phyloP scores from a whole-genome alignment of 1,140 invertebrate species.

The Ceratosolen solmsi region DNA sequence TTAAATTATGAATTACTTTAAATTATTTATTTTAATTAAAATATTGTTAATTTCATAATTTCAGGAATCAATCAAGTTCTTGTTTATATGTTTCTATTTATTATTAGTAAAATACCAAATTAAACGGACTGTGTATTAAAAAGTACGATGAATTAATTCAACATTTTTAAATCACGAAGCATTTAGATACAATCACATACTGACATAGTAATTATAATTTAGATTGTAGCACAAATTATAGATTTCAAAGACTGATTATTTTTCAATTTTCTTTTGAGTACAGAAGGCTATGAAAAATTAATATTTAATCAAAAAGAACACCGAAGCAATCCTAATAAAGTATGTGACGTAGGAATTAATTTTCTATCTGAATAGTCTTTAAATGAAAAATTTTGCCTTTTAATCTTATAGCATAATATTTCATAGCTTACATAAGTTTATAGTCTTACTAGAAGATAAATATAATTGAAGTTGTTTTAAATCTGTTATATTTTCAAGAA shows the following conservation, averaged over 20 bases:
- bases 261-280: constrained; percentile 17
- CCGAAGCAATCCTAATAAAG: neutral
- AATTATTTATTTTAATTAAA: too few species aligned
- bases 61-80: too few species aligned
- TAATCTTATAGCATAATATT: neutral
- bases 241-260: constrained; percentile 4
- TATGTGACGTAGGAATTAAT: neutral
- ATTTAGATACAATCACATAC: constrained; percentile 1
- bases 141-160: too few species aligned
- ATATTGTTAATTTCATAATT: too few species aligned
- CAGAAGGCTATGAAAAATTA: neutral
- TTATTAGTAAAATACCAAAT: too few species aligned
- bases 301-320: neutral
- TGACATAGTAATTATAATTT: constrained; percentile 16
- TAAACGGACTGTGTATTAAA: too few species aligned
- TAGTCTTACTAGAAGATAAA: neutral
- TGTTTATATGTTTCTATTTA: too few species aligned
- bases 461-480: too few species aligned
- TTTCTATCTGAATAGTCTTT: neutral
- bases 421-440: neutral
- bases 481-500: too few species aligned
- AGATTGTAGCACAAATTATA: neutral
- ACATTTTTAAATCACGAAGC: neutral
- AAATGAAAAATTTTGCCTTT: constrained; percentile 7
- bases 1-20: too few species aligned